Evolutionary conservation across 2,113 vertebrate species (phyloP), one percentile per base, ranked within the genome.

Genomic region (Alectura lathami): DNA sequence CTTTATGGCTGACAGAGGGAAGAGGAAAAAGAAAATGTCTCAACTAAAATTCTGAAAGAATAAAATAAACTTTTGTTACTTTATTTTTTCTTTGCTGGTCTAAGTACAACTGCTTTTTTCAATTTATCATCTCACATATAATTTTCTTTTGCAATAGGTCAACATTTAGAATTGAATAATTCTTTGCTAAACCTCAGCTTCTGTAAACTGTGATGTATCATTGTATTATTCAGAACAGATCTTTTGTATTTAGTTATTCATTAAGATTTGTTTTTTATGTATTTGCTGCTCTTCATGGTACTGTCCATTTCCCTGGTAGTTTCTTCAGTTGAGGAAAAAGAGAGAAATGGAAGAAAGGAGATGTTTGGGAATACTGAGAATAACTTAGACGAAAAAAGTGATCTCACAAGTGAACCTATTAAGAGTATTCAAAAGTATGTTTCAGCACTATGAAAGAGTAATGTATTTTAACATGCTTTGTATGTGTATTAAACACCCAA

Each of bases 1-100:
- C 11, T 80, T 80, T 47, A 48, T 8, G 36, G 45, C 8, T 60
- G 22, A 50, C 17, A 48, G n/a, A 73, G 29, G 12, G 1, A 13
- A 87, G n/a, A 51, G 4, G 4, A 27, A 42, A 80, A 79, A 80
- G 10, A 9, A 53, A 29, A 29, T n/a, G 7, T 4, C 7, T 43
- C 20, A 4, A 47, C 1, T 8, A 74, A 43, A 34, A 79, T 75
- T 85, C 45, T 53, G 17, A 17, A 63, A 67, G 11, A 53, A 43
- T 29, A 84, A 68, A 66, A 59, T n/a, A 26, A 0, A 13, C 2
- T 50, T 75, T 43, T 0, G 0, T 1, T 66, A 27, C 3, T 1
- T 24, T 20, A 2, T 1, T 32, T 87, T 72, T 23, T 51, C 29
- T 82, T 47, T 47, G 18, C 11, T 62, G 76, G 57, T 81, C 26